These are phyloP conservation scores for Ariopsis seemanni DNA, from an alignment of 2,113 vertebrate species.

Conservation along the genomic window DNA sequence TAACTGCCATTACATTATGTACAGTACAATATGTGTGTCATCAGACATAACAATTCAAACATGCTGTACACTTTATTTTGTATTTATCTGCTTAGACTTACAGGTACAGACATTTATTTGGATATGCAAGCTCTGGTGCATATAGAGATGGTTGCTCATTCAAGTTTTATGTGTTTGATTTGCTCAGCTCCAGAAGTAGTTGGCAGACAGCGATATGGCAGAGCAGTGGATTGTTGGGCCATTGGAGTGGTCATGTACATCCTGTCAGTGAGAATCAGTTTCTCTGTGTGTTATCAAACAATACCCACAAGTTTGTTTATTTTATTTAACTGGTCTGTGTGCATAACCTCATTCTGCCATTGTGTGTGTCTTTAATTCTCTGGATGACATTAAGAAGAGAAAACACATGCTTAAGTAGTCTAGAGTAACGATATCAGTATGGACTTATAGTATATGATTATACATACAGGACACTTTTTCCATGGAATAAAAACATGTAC, in stretches of 20 bases:
- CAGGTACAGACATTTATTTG: not conserved
- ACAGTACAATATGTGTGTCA: not conserved
- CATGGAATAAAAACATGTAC: too few relatives aligned
- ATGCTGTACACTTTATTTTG: not conserved
- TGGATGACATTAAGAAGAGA: not conserved
- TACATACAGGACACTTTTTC: too few relatives aligned
- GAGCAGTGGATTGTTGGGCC: slow-evolving; percentile 97
- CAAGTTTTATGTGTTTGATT: not conserved
- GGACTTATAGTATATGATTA: not conserved
- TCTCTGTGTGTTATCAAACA: slow-evolving; percentile 2
- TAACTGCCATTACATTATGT: not conserved
- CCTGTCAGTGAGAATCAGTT: slow-evolving; percentile 80
- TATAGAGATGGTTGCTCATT: not conserved
- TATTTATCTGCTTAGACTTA: not conserved
- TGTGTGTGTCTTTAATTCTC: slow-evolving; percentile 3
- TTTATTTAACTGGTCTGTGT: not conserved
- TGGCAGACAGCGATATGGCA: slow-evolving; percentile 91
- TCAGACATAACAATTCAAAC: not conserved
- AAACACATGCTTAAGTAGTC: not conserved
- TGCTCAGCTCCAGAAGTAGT: slow-evolving; percentile 92
- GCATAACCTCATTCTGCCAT: not conserved
- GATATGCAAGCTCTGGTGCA: not conserved
- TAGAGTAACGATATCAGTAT: not conserved
- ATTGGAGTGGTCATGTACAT: slow-evolving; percentile 99
- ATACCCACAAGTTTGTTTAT: not conserved